These are phyloP conservation scores for Paramormyrops kingsleyae DNA, from an alignment of 2,113 vertebrate species.

Conservation along the genomic window DNA sequence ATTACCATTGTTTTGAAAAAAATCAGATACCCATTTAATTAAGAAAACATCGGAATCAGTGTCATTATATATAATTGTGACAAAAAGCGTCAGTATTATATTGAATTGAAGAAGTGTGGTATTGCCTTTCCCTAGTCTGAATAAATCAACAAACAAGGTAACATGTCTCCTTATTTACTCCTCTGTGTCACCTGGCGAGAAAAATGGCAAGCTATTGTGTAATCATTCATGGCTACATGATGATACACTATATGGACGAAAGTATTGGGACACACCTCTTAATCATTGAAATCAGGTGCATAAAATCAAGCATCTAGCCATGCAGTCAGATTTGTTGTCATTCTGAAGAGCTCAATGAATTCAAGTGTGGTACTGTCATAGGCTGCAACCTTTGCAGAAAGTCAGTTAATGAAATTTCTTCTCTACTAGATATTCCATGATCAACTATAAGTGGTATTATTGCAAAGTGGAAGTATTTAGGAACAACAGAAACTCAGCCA, in stretches of 20 bases:
- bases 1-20: neutral
- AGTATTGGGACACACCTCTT: neutral
- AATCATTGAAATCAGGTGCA: too few species aligned
- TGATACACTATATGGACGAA: neutral
- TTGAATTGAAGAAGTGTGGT: neutral
- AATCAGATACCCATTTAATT: neutral
- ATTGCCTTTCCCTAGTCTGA: neutral
- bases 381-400: too few species aligned
- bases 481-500: too few species aligned
- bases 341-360: neutral
- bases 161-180: neutral
- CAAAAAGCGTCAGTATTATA: neutral
- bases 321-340: too few species aligned
- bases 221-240: neutral
- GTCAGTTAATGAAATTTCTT: too few species aligned
- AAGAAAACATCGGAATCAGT: neutral
- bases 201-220: neutral
- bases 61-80: neutral
- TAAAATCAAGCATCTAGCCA: too few species aligned
- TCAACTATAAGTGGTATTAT: too few species aligned
- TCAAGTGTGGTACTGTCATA: too few species aligned
- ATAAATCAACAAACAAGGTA: neutral
- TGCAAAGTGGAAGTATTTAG: too few species aligned
- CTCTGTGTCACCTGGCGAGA: neutral
- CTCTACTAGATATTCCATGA: too few species aligned